Base-by-base conservation (phyloP, 1,140 invertebrate species). In the Vanessa tameamea region DNA sequence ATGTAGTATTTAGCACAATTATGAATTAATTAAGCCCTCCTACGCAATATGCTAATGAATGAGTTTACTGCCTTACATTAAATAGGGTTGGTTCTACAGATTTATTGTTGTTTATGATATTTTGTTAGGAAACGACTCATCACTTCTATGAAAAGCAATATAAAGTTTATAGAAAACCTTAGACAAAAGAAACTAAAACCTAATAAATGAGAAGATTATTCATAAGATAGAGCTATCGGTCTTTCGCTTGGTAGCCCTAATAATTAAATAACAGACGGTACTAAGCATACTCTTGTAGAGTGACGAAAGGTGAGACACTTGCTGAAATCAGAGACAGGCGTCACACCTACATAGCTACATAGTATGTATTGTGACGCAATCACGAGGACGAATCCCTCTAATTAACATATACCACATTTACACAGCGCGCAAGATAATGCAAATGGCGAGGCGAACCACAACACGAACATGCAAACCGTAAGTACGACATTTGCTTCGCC, bases 311-410 rank as follows among this genome's bases (percentile, higher is more conserved):
- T 64, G 69, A 69, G 67, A 43, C 59, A 64, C 69, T 57, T 26
- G 59, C 61, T 71, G 69, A 71, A 71, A 71, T 63, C 26, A 13
- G 69, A 71, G 59, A 71, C 69, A 64, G 57, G 51, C 47, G 69
- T 71, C 61, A 64, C 69, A 26, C 61, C 59, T 57, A 69, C 53
- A 57, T 69, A 57, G 50, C 20, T 23, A 14, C 37, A 48, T 69
- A 51, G 51, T 69, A 6, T 15, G 57, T 61, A 61, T 37, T 47
- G 20, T 59, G 66, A 69, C 53, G 51, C 3, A 69, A 57, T 69
- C n/a, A 68, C 11, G 50, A n/a, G 26, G 4, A 68, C 26, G 51
- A 47, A 67, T 43, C 26, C 43, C n/a, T 48, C 26, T 64, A 57
- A 71, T 64, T 71, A 20, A 57, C 57, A 71, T 64, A 64, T 37